Conservation (phyloP, 2,888 invertebrate genomes). For the Himalopsyche anomala region DNA sequence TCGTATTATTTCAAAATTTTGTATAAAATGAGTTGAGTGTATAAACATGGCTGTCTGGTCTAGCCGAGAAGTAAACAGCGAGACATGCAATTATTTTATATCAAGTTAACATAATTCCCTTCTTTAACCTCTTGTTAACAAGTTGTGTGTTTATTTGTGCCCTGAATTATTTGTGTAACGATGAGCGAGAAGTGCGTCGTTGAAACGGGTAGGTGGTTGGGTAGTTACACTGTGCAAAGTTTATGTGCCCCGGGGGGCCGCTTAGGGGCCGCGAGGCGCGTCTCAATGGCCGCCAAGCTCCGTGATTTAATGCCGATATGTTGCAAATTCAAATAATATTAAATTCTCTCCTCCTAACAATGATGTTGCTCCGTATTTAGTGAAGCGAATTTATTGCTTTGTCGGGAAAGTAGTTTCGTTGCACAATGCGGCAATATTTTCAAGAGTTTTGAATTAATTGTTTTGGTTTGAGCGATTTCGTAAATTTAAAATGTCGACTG, state of each 20-base stretch:
- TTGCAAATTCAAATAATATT: slow-evolving; percentile 27
- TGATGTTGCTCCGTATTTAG: too few relatives aligned
- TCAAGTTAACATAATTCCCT: neutral
- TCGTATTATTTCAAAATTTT: too few relatives aligned
- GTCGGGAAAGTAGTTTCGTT: too few relatives aligned
- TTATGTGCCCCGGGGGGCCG: slow-evolving; percentile 62
- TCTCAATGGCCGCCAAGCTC: slow-evolving; percentile 24
- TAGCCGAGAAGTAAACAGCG: too few relatives aligned
- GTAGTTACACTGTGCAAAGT: slow-evolving; percentile 15
- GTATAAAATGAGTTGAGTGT: too few relatives aligned
- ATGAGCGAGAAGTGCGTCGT: slow-evolving; percentile 50
- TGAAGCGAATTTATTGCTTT: too few relatives aligned
- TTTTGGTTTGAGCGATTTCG: too few relatives aligned
- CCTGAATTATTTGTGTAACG: slow-evolving; percentile 63
- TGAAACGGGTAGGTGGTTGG: too few relatives aligned
- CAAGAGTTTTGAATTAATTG: too few relatives aligned
- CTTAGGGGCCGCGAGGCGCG: slow-evolving; percentile 58
- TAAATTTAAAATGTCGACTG: too few relatives aligned
- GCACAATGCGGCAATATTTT: too few relatives aligned
- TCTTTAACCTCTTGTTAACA: neutral
- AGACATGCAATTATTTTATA: neutral
- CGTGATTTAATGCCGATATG: slow-evolving; percentile 43
- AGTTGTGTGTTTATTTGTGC: slow-evolving; percentile 61
- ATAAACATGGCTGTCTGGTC: too few relatives aligned
- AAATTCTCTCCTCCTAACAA: neutral